Conservation (phyloP, 2,888 invertebrate genomes). For the Platycheirus albimanus region DNA sequence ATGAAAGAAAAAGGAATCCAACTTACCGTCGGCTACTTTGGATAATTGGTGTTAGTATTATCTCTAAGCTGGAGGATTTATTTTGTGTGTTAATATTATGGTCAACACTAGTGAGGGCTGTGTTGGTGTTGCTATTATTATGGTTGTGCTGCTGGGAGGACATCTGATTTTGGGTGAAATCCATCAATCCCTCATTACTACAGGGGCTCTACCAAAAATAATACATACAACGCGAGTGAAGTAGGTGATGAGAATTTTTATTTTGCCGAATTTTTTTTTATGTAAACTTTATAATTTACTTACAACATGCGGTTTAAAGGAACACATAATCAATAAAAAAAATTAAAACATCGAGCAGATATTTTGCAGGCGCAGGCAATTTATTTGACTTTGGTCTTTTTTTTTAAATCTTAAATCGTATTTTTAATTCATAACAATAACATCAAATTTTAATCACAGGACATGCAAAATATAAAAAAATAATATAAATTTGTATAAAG, state of each 20-base stretch:
- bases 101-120: constrained; percentile 71
- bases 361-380: no score
- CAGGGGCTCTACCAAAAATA: constrained; percentile 72
- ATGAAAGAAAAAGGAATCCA: constrained; percentile 67
- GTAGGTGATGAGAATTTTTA: constrained; percentile 33
- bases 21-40: constrained; percentile 84
- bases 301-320: constrained; percentile 57
- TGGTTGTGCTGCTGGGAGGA: constrained; percentile 75
- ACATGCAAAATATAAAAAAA: no score
- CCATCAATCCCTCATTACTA: constrained; percentile 76
- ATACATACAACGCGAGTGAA: constrained; percentile 62
- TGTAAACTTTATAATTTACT: not conserved
- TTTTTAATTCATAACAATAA: no score
- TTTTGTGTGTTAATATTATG: constrained; percentile 78
- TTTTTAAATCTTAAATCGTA: no score
- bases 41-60: constrained; percentile 83
- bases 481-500: no score
- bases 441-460: no score
- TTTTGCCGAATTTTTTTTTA: constrained; percentile 36
- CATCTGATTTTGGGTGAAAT: constrained; percentile 73
- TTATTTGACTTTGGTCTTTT: no score
- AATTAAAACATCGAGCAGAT: not conserved
- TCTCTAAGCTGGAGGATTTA: constrained; percentile 83
- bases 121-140: constrained; percentile 67
- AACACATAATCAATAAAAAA: constrained; percentile 14